Percentiles rank a stretch among this genome's conserved stretches.
phyloP scores from a whole-genome alignment of 2,888 invertebrate genomes.

The Macropis europaea region DNA sequence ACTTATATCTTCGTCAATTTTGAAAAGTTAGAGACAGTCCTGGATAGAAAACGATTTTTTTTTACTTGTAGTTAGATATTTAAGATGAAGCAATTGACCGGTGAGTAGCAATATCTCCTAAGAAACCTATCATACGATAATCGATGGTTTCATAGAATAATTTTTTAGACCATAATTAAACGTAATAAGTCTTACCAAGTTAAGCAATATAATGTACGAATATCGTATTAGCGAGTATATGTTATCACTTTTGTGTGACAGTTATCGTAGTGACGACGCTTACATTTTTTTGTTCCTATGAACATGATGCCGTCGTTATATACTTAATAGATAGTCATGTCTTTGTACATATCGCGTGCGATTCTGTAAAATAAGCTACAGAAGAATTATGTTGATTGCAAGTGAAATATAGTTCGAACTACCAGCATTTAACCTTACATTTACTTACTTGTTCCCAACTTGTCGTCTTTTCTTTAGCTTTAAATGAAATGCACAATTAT shows the following conservation, averaged over 20 bases:
- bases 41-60: conserved; percentile 8
- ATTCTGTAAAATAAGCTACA: conserved; percentile 15
- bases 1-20: neutral
- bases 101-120: conserved; percentile 20
- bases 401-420: conserved; percentile 28
- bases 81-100: conserved; percentile 43
- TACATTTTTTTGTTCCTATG: conserved; percentile 51
- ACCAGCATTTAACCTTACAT: neutral
- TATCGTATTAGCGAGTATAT: conserved; percentile 9
- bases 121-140: neutral
- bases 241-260: conserved; percentile 7
- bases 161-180: conserved; percentile 18
- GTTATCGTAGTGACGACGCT: conserved; percentile 54
- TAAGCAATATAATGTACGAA: too few relatives aligned
- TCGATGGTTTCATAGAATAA: conserved; percentile 17
- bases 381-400: conserved; percentile 15
- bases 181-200: too few relatives aligned
- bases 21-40: conserved; percentile 22
- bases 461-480: too few relatives aligned
- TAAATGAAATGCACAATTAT: too few relatives aligned
- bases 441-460: neutral
- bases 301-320: conserved; percentile 60
- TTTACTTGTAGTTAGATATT: conserved; percentile 27
- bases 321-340: conserved; percentile 47
- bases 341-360: conserved; percentile 50